Evolutionary conservation across 2,797 vertebrate species (phyloP).

Genomic region (Emys orbicularis): DNA sequence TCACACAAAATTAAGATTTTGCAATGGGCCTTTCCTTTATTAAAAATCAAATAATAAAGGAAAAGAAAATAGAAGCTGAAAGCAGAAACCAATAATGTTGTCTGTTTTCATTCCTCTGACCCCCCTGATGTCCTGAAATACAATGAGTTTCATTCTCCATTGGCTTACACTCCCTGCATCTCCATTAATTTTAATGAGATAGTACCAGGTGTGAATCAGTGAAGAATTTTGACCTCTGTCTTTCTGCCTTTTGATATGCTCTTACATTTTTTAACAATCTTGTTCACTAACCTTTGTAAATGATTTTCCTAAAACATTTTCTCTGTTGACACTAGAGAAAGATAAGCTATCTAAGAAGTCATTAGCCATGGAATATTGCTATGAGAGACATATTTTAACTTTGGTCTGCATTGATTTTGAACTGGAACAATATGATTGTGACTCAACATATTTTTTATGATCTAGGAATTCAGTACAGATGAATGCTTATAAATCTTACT

Average conservation of each 20-base stretch:
- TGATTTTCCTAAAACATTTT: not conserved
- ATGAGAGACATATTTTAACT: slow-evolving; percentile 42
- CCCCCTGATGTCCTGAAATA: rapidly evolving
- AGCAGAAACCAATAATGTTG: rapidly evolving
- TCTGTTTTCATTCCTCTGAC: not conserved
- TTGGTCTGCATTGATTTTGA: slow-evolving; percentile 19
- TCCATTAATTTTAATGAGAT: too few species aligned
- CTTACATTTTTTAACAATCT: rapidly evolving
- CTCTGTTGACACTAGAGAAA: not conserved
- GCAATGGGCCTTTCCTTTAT: rapidly evolving
- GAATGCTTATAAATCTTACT: not conserved
- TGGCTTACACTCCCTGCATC: not conserved
- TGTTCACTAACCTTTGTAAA: not conserved
- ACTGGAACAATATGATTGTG: not conserved
- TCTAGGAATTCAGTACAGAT: not conserved
- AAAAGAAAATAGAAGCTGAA: not conserved
- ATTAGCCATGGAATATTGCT: slow-evolving; percentile 27
- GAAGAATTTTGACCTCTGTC: rapidly evolving
- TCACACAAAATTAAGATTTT: not conserved
- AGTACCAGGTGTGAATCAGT: rapidly evolving
- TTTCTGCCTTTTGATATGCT: not conserved
- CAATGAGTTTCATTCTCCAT: too few species aligned
- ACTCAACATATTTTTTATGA: not conserved
- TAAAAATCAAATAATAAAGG: rapidly evolving
- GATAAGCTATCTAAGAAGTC: not conserved